Percentiles rank a stretch among this genome's conserved stretches.
These are phyloP conservation scores for Dendrolimus houi DNA, from an alignment of 2,888 invertebrate species.

Conservation along the genomic window DNA sequence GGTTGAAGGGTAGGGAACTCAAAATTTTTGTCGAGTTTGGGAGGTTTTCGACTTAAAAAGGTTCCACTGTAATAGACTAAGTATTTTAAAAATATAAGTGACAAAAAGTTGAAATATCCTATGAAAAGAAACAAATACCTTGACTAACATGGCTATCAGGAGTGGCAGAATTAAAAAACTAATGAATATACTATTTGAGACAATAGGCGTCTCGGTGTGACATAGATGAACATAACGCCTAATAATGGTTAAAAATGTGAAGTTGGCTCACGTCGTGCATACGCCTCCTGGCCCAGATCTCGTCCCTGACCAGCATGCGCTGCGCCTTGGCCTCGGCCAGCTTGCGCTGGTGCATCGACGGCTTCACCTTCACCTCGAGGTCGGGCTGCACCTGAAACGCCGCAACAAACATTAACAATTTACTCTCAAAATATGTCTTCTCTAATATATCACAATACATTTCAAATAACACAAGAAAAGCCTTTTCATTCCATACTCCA, in stretches of 20 bases:
- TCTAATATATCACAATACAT: constrained; percentile 3
- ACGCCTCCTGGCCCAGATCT: constrained; percentile 81
- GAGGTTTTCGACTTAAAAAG: too few relatives aligned
- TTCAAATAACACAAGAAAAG: too few relatives aligned
- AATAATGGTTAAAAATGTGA: too few relatives aligned
- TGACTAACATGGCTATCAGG: neutral
- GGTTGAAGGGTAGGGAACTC: too few relatives aligned
- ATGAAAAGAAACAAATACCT: neutral
- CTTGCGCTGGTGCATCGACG: constrained; percentile 88
- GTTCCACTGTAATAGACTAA: too few relatives aligned
- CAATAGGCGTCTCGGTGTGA: too few relatives aligned
- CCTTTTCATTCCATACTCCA: too few relatives aligned
- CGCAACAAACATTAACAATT: neutral
- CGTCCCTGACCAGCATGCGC: constrained; percentile 82
- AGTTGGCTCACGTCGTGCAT: constrained; percentile 67
- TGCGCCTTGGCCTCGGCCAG: constrained; percentile 90
- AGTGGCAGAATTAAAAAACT: neutral
- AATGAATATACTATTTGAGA: neutral
- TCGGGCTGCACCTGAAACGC: constrained; percentile 82
- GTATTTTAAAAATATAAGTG: too few relatives aligned
- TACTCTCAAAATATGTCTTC: neutral
- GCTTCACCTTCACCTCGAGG: constrained; percentile 96
- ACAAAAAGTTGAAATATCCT: too few relatives aligned
- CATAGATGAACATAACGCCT: too few relatives aligned
- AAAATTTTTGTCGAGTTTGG: too few relatives aligned